Evolutionary conservation across 2,113 vertebrate genomes (phyloP).

Genomic region (Hemiscyllium ocellatum): DNA sequence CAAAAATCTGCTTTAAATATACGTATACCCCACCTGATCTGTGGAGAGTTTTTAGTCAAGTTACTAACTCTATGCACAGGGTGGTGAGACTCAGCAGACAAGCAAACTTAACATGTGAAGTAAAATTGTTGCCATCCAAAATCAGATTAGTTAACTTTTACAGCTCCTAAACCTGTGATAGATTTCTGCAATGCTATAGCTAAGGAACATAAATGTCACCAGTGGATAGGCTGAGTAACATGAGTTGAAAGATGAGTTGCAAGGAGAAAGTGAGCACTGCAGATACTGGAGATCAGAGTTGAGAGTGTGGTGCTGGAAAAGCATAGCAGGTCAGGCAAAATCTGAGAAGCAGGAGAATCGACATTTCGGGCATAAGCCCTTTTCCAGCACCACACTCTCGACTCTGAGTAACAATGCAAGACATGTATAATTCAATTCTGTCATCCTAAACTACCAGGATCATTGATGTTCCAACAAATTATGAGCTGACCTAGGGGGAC

Average conservation of each 20-base stretch:
- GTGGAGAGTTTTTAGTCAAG: conserved; percentile 60
- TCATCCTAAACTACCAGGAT: neutral
- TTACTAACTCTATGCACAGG: conserved; percentile 59
- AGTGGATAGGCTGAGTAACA: neutral
- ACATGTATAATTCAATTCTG: neutral
- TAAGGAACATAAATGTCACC: neutral
- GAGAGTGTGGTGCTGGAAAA: too few relatives aligned
- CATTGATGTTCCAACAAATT: neutral
- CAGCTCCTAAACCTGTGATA: conserved; percentile 56
- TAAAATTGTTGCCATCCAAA: conserved; percentile 64
- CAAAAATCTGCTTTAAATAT: neutral
- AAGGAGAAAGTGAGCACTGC: too few relatives aligned
- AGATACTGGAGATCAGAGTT: too few relatives aligned
- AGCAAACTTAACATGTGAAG: conserved; percentile 61
- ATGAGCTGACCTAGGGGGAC: neutral
- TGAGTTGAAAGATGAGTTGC: neutral
- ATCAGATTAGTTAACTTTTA: conserved; percentile 60
- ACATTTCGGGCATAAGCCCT: too few relatives aligned
- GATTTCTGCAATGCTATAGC: conserved; percentile 49
- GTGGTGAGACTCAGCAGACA: conserved; percentile 60
- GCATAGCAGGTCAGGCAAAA: too few relatives aligned
- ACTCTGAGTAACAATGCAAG: neutral
- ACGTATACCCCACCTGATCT: conserved; percentile 51
- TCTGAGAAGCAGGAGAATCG: too few relatives aligned
- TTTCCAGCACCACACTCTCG: too few relatives aligned